These are phyloP conservation scores for Eupeodes latifasciatus DNA, from an alignment of 2,888 invertebrate genomes.

Conservation along the genomic window DNA sequence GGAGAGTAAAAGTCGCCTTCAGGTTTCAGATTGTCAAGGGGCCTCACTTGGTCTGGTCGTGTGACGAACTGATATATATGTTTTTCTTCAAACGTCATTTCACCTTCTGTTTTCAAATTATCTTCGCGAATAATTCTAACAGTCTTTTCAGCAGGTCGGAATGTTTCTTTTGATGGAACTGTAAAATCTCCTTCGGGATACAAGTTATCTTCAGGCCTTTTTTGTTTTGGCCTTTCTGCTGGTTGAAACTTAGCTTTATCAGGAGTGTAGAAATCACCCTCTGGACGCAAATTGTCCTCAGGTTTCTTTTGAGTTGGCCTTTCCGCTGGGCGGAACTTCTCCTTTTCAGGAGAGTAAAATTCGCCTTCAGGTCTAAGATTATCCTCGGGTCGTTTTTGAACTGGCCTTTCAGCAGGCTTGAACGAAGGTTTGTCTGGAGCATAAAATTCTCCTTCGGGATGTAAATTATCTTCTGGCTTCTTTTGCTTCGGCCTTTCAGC, in stretches of 20 bases:
- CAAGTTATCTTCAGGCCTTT: slow-evolving; percentile 83
- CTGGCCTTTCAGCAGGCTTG: background rate
- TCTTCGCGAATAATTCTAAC: too few relatives aligned
- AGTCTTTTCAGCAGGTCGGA: slow-evolving; percentile 82
- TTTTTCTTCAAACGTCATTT: too few relatives aligned
- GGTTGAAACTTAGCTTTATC: slow-evolving; percentile 79
- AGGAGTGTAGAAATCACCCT: slow-evolving; percentile 85
- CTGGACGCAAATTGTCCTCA: slow-evolving; percentile 86
- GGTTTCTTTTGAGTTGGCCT: slow-evolving; percentile 83
- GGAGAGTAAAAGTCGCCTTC: slow-evolving; percentile 84
- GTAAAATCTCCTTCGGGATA: too few relatives aligned
- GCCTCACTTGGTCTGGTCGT: slow-evolving; percentile 83
- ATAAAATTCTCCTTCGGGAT: slow-evolving; percentile 79
- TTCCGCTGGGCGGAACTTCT: slow-evolving; percentile 83
- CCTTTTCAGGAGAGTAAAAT: slow-evolving; percentile 77
- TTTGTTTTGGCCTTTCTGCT: slow-evolving; percentile 86
- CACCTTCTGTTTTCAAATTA: too few relatives aligned
- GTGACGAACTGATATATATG: too few relatives aligned
- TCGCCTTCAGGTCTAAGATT: slow-evolving; percentile 85
- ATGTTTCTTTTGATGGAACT: slow-evolving; percentile 82
- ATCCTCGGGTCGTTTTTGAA: slow-evolving; percentile 64
- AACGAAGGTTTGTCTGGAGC: background rate
- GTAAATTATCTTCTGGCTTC: slow-evolving; percentile 85
- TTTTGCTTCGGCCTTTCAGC: slow-evolving; percentile 84
- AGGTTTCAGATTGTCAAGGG: slow-evolving; percentile 86